Conservation (phyloP, 2,888 invertebrate species). For the Acleris laterana region DNA sequence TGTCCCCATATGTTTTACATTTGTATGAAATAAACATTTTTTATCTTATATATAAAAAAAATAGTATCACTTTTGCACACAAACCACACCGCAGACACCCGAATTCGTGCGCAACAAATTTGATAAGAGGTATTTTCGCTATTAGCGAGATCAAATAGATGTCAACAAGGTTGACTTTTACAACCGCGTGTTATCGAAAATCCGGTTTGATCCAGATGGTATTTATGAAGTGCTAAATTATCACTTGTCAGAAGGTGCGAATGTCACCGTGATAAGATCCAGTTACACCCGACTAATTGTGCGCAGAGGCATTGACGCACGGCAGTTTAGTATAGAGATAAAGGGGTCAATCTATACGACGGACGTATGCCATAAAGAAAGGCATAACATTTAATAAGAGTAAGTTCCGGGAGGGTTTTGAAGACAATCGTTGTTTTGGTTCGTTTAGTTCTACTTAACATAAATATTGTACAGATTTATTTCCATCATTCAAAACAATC, state of each 20-base stretch:
- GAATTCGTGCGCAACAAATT: constrained; percentile 6
- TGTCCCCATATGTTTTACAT: too few relatives aligned
- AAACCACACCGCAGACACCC: too few relatives aligned
- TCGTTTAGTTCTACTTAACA: neutral
- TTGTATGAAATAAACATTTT: too few relatives aligned
- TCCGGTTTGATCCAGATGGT: constrained; percentile 17
- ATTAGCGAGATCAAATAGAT: neutral
- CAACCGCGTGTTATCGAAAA: neutral
- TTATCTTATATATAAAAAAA: too few relatives aligned
- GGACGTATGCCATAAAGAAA: constrained; percentile 14
- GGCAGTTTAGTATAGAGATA: constrained; percentile 22
- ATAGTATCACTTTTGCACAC: too few relatives aligned
- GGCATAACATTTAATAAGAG: constrained; percentile 8
- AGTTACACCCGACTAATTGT: constrained; percentile 39
- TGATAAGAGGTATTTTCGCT: constrained; percentile 13
- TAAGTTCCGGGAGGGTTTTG: constrained; percentile 24
- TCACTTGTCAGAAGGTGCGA: constrained; percentile 14
- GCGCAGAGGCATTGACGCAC: constrained; percentile 58
- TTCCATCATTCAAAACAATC: constrained; percentile 14
- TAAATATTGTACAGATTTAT: neutral
- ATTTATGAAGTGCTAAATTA: constrained; percentile 13
- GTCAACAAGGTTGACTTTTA: constrained; percentile 6
- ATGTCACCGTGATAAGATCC: constrained; percentile 40
- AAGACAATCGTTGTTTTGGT: constrained; percentile 6
- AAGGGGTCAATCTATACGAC: constrained; percentile 20